phyloP scores from a whole-genome alignment of 2,113 vertebrate species.

The Otolemur garnettii region DNA sequence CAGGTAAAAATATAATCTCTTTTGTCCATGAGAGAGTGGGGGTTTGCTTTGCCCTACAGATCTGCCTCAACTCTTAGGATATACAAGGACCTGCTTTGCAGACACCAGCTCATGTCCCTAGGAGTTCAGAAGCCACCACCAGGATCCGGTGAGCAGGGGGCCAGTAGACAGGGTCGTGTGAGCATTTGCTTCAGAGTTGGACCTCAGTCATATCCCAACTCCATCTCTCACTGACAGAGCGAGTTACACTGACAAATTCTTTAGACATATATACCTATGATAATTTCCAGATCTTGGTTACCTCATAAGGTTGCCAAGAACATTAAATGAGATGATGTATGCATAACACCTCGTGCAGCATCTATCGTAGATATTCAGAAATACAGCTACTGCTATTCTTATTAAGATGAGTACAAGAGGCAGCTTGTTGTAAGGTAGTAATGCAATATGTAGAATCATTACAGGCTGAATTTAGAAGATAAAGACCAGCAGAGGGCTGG shows the following conservation, averaged over 20 bases:
- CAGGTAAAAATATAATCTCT: neutral
- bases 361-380: neutral
- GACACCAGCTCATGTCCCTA: neutral
- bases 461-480: neutral
- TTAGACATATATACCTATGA: neutral
- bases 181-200: neutral
- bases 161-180: fast-evolving
- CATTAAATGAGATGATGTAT: neutral
- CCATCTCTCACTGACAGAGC: neutral
- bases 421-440: neutral
- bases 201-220: neutral
- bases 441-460: neutral
- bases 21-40: neutral
- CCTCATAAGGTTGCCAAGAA: neutral
- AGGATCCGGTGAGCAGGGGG: neutral
- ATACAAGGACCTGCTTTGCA: neutral
- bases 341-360: neutral
- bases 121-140: neutral
- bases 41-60: neutral
- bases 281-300: neutral
- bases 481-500: neutral
- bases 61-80: neutral
- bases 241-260: neutral
- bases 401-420: neutral
- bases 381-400: neutral